Evolutionary conservation across 2,797 vertebrate species (phyloP).

Genomic region (Brachymystax lenok): DNA sequence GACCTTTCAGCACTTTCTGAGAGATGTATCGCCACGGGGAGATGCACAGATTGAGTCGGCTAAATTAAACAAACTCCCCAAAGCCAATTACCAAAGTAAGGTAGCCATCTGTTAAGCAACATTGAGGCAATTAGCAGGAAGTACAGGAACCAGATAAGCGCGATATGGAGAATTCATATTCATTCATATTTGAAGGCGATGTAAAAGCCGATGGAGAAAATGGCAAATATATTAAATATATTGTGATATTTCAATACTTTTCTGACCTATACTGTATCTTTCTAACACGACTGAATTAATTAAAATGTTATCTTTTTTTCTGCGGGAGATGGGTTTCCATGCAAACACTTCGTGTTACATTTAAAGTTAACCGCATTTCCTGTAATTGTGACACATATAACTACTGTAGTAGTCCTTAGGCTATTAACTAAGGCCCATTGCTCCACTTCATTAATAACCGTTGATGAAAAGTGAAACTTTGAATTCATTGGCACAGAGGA

Average conservation of each 20-base stretch:
- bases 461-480: neutral
- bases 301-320: neutral
- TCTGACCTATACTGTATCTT: conserved; percentile 18
- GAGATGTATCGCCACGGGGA: conserved; percentile 21
- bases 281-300: conserved; percentile 18
- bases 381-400: neutral
- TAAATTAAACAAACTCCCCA: conserved; percentile 45
- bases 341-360: neutral
- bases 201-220: conserved; percentile 25
- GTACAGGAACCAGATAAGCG: conserved; percentile 51
- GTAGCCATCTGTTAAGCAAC: conserved; percentile 60
- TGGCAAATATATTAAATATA: neutral
- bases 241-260: conserved; percentile 4
- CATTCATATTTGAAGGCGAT: conserved; percentile 37
- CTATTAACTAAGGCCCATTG: neutral
- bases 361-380: neutral
- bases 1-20: conserved; percentile 29
- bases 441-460: neutral
- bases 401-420: neutral
- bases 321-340: neutral
- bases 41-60: conserved; percentile 40
- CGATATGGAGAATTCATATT: conserved; percentile 36
- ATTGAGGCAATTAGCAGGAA: conserved; percentile 56
- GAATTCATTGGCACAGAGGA: neutral
- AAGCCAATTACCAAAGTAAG: conserved; percentile 46